phyloP scores from a whole-genome alignment of 2,113 vertebrate species.

The Hystrix cristata region DNA sequence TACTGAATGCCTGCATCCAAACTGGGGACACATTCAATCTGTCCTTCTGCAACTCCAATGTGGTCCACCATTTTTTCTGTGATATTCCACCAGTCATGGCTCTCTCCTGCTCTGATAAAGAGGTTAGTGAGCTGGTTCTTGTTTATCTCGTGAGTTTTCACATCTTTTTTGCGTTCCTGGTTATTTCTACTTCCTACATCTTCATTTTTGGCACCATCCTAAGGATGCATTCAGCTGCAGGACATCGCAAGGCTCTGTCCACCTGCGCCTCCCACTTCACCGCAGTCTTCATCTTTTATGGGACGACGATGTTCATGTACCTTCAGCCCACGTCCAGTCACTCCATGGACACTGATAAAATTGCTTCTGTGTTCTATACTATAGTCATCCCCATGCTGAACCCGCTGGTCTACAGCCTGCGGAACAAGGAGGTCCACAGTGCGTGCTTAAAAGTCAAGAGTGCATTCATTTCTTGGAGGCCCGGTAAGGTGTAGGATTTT shows the following conservation, averaged over 20 bases:
- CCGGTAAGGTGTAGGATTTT: background rate
- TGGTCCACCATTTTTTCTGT: background rate
- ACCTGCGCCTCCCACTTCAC: background rate
- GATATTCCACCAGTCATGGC: background rate
- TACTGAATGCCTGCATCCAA: background rate
- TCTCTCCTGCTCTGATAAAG: background rate
- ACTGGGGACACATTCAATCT: background rate
- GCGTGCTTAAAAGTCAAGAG: constrained; percentile 8
- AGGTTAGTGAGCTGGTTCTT: background rate
- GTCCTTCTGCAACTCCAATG: background rate
- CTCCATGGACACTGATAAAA: background rate
- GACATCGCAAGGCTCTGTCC: background rate
- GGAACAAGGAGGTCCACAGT: background rate
- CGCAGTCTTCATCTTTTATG: background rate
- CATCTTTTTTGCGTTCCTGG: background rate
- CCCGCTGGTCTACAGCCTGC: background rate
- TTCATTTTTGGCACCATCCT: background rate
- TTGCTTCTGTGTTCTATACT: background rate
- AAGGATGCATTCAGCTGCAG: background rate
- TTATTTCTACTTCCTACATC: background rate
- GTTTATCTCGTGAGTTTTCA: background rate
- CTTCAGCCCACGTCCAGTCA: background rate
- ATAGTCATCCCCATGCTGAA: background rate
- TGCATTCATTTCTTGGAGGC: background rate
- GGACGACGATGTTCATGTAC: background rate